Conservation (phyloP, 2,113 vertebrate genomes). For the Neomonachus schauinslandi region DNA sequence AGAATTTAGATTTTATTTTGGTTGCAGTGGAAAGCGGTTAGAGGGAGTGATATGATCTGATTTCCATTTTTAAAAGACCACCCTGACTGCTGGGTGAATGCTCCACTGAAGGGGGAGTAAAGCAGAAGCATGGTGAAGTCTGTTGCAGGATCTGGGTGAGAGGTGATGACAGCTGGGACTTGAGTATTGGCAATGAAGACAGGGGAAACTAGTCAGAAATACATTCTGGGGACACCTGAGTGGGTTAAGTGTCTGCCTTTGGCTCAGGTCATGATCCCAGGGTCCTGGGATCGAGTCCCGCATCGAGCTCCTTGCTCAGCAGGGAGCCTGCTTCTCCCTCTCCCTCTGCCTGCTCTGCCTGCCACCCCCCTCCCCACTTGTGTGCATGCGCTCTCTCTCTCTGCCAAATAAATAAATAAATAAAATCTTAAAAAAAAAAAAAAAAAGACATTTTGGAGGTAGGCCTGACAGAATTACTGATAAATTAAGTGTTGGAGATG, state of each 20-base stretch:
- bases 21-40: not conserved
- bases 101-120: not conserved
- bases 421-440: too few relatives aligned
- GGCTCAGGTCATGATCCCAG: too few relatives aligned
- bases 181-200: not conserved
- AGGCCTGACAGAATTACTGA: not conserved
- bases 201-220: not conserved
- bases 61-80: constrained; percentile 4
- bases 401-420: too few relatives aligned
- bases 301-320: too few relatives aligned
- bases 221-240: not conserved
- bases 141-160: not conserved
- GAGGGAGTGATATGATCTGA: not conserved
- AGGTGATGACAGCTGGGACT: not conserved
- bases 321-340: too few relatives aligned
- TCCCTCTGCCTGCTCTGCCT: too few relatives aligned
- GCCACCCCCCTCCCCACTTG: too few relatives aligned
- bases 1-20: not conserved
- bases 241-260: too few relatives aligned
- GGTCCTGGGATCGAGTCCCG: too few relatives aligned
- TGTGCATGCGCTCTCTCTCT: too few relatives aligned
- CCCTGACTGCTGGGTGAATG: not conserved
- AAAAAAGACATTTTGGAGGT: not conserved
- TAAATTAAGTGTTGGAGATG: not conserved
- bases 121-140: not conserved